Conservation (phyloP, 2,888 invertebrate genomes). For the Pristionchus entomophagus region DNA sequence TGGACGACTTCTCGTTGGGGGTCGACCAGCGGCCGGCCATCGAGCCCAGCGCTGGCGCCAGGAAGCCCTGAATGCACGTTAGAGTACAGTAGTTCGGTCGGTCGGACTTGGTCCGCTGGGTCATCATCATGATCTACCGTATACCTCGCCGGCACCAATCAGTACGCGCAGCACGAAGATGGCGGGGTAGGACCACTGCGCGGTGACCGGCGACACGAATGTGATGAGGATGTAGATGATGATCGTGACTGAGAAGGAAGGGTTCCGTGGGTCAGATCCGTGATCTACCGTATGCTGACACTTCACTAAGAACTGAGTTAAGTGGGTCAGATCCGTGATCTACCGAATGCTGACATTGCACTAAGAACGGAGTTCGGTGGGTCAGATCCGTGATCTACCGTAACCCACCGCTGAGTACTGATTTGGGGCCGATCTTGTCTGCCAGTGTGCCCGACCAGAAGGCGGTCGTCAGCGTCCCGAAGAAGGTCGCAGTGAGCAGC, state of each 20-base stretch:
- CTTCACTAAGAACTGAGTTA: not conserved
- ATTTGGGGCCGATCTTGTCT: conserved; percentile 66
- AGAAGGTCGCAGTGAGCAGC: conserved; percentile 65
- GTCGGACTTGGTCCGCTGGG: not conserved
- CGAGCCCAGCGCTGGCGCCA: conserved; percentile 59
- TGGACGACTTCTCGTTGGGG: conserved; percentile 61
- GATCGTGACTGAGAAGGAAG: conserved; percentile 52
- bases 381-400: not conserved
- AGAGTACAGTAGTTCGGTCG: not conserved
- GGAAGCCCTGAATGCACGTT: conserved; percentile 57
- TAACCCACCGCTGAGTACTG: conserved; percentile 53
- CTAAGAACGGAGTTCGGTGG: not conserved
- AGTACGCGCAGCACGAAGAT: conserved; percentile 58
- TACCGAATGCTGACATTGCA: too few species aligned
- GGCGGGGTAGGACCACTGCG: conserved; percentile 54
- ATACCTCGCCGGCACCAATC: conserved; percentile 67
- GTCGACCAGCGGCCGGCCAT: conserved; percentile 64
- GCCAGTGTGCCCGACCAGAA: conserved; percentile 61
- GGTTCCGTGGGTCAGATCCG: not conserved
- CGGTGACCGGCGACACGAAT: conserved; percentile 58
- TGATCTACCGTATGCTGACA: too few species aligned
- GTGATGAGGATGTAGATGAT: conserved; percentile 56
- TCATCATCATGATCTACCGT: not conserved
- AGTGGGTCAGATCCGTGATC: not conserved
- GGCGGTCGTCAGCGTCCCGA: conserved; percentile 64